Evolutionary conservation across 2,113 vertebrate species (phyloP).

Genomic region (Phrynocephalus versicolor): DNA sequence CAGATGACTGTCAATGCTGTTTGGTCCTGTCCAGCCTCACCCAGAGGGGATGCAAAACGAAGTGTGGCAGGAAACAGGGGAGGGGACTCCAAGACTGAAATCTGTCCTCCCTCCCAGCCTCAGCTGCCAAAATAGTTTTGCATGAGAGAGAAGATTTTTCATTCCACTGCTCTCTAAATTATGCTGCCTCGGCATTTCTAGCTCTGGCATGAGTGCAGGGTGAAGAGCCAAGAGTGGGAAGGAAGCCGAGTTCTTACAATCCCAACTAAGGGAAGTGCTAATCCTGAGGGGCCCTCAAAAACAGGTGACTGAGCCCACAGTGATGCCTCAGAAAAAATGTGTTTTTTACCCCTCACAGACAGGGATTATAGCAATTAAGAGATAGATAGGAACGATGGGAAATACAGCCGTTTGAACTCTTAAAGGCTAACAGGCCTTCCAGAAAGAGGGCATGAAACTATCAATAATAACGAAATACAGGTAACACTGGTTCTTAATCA

Average conservation of each 20-base stretch:
- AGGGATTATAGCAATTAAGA: not conserved
- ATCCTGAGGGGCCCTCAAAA: not conserved
- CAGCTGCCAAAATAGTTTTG: constrained; percentile 52
- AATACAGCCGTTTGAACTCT: not conserved
- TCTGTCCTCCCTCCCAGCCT: constrained; percentile 4
- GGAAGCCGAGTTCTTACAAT: not conserved
- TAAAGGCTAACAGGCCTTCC: not conserved
- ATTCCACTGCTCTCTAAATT: constrained; percentile 49
- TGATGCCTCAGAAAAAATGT: not conserved
- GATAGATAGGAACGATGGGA: not conserved
- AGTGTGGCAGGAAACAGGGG: constrained; percentile 15
- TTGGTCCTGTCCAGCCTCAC: constrained; percentile 10
- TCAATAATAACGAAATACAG: constrained; percentile 1
- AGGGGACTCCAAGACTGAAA: constrained; percentile 1
- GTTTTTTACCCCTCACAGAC: not conserved
- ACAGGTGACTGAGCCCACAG: not conserved
- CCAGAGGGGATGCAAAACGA: constrained; percentile 19
- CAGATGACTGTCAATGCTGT: constrained; percentile 27
- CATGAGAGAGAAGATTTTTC: constrained; percentile 31
- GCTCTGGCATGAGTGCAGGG: not conserved
- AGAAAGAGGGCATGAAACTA: not conserved
- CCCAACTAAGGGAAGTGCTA: not conserved
- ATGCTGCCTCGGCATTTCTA: constrained; percentile 36
- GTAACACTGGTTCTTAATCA: not conserved
- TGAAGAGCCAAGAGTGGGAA: not conserved